Percentiles rank a stretch among this genome's conserved stretches.
Evolutionary conservation across 2,797 vertebrate species (phyloP).

Genomic region (Alosa sapidissima): DNA sequence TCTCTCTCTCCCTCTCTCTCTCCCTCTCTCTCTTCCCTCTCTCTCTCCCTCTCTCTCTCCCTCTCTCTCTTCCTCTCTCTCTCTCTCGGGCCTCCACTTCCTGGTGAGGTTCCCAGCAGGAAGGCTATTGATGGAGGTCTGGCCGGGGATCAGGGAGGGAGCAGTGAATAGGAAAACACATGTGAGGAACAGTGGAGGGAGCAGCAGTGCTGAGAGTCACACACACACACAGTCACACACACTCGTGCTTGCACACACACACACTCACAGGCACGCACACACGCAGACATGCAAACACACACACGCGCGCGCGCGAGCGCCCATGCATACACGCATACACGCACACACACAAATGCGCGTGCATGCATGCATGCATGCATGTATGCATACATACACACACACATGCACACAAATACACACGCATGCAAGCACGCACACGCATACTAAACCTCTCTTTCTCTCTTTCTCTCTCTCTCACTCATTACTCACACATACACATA

Average conservation of each 20-base stretch:
- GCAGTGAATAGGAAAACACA: slow-evolving; percentile 53
- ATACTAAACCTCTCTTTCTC: background rate
- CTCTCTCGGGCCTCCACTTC: background rate
- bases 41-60: background rate
- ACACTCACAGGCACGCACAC: slow-evolving; percentile 37
- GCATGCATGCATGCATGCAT: slow-evolving; percentile 22
- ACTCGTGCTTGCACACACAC: background rate
- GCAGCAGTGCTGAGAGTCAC: slow-evolving; percentile 30
- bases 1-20: slow-evolving; percentile 35
- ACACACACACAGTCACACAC: background rate
- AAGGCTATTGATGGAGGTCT: slow-evolving; percentile 57
- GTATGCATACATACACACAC: background rate
- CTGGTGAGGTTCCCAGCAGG: slow-evolving; percentile 63
- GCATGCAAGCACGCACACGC: slow-evolving; percentile 37
- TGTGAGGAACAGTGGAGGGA: slow-evolving; percentile 46
- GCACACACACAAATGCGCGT: background rate
- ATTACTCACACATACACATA: too few species aligned
- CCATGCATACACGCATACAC: too few species aligned
- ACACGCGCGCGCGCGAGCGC: too few species aligned
- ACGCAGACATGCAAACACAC: too few species aligned
- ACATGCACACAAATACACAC: background rate
- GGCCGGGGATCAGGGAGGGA: slow-evolving; percentile 54
- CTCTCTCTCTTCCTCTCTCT: background rate
- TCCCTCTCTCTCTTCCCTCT: background rate
- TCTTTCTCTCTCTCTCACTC: too few species aligned